Base-by-base conservation (phyloP, 2,888 invertebrate genomes). In the Troilus luridus region DNA sequence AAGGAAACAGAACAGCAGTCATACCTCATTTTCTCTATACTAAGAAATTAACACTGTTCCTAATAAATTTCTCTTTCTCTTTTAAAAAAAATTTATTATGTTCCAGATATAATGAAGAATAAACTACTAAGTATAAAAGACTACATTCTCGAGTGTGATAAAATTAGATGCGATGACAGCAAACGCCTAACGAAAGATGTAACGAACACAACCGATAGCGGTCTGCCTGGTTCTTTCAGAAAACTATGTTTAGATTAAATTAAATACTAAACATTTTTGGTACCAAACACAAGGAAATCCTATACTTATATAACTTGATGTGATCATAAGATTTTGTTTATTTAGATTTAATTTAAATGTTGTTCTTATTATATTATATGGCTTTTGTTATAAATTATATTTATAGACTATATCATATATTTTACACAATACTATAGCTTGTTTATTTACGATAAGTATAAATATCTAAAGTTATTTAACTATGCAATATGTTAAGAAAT, bases 161-260 rank as follows among this genome's bases (percentile, higher is more conserved):
- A 91, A 56, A 90, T 92, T 6, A 89, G 91, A 88, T 92, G 92
- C 60, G 91, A 92, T 89, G 92, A 93, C 77, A 91, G 92, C n/a
- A 91, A 91, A 85, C 85, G 92, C 41, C 88, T 92, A 21, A 92
- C 91, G 8, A 92, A 92, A 85, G 89, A 91, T 59, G 88, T 90
- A n/a, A 89, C 77, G n/a, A 90, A 62, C 17, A 58, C 64, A 14
- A 91, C 91, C 5, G 92, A 92, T 64, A 92, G 90, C 59, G 90
- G 91, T 14, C 90, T 93, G 58, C 92, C 92, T 88, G 91, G 92
- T 0, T 92, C 93, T 0, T 93, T 93, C 88, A 92, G 93, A 64
- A 92, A 93, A 64, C 92, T 93, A 85, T 89, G 91, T 89, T 92
- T 93, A 54, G 93, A 93, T 88, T 93, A 91, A 92, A 93, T n/a